Percentiles rank a stretch among this genome's conserved stretches.
Conservation (phyloP, 2,797 vertebrate genomes). For the Borostomias antarcticus region DNA sequence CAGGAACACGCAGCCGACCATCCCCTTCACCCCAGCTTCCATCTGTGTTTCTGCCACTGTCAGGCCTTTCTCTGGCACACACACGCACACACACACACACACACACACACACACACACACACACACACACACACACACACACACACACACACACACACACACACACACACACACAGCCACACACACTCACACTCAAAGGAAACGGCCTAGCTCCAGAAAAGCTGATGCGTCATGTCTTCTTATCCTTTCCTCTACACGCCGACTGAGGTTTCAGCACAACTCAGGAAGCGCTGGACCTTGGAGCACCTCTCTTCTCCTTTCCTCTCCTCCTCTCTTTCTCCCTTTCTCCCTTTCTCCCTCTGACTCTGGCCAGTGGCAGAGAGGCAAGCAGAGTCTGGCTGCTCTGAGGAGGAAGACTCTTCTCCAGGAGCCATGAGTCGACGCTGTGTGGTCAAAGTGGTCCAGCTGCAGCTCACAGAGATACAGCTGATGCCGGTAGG, state of each 20-base stretch:
- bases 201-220: constrained; percentile 70
- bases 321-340: constrained; percentile 44
- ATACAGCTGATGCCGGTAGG: constrained; percentile 79
- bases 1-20: constrained; percentile 59
- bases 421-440: constrained; percentile 73
- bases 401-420: too few relatives aligned
- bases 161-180: constrained; percentile 19
- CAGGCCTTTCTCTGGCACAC: constrained; percentile 68
- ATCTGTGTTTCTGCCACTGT: constrained; percentile 73
- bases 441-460: constrained; percentile 78
- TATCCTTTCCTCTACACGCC: constrained; percentile 44
- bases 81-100: background rate
- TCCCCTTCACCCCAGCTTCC: constrained; percentile 45
- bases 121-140: constrained; percentile 24
- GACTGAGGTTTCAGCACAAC: constrained; percentile 64
- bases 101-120: constrained; percentile 17
- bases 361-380: constrained; percentile 29
- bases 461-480: constrained; percentile 80
- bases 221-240: constrained; percentile 87
- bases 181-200: constrained; percentile 55
- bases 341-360: constrained; percentile 41
- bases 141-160: constrained; percentile 33
- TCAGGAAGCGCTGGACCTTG: constrained; percentile 55
- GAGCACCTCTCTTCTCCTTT: constrained; percentile 47
- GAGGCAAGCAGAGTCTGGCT: background rate